Conservation (phyloP, 1,140 invertebrate genomes). For the Thaumatotibia leucotreta region DNA sequence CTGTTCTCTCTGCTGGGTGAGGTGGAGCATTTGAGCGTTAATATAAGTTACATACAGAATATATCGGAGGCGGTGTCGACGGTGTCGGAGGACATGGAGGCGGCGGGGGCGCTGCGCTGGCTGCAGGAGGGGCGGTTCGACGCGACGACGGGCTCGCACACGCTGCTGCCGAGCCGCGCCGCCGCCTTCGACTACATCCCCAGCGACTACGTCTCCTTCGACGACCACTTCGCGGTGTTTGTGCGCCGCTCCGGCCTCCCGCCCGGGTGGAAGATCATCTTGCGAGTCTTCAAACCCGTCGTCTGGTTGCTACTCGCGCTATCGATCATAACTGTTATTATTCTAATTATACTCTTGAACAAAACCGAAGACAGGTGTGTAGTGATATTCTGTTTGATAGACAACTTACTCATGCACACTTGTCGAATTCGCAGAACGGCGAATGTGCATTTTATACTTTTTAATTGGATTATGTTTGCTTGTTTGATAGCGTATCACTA, state of each 20-base stretch:
- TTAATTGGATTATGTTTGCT: constrained; percentile 31
- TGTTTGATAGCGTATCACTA: constrained; percentile 25
- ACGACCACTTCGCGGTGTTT: constrained; percentile 36
- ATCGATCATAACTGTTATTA: constrained; percentile 29
- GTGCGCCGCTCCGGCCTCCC: constrained; percentile 37
- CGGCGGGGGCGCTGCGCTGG: constrained; percentile 28
- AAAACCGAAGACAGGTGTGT: constrained; percentile 30
- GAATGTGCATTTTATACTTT: not conserved
- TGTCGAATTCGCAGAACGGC: constrained; percentile 2
- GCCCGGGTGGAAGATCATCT: constrained; percentile 35
- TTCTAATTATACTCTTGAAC: constrained; percentile 27
- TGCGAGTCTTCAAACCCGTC: constrained; percentile 36
- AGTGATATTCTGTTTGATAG: constrained; percentile 35
- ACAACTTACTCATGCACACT: constrained; percentile 30
- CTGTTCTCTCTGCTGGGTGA: constrained; percentile 31
- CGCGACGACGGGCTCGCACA: constrained; percentile 38
- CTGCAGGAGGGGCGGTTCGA: constrained; percentile 38
- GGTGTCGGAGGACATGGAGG: constrained; percentile 28
- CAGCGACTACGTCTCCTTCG: constrained; percentile 29
- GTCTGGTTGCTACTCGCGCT: constrained; percentile 44
- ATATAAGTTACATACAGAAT: constrained; percentile 29
- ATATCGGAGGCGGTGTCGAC: constrained; percentile 30
- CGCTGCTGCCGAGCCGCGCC: constrained; percentile 33
- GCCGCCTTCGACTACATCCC: constrained; percentile 36
- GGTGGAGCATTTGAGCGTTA: constrained; percentile 40